Conservation (phyloP, 2,797 vertebrate genomes). For the Petrocephalus schoutedeni region DNA sequence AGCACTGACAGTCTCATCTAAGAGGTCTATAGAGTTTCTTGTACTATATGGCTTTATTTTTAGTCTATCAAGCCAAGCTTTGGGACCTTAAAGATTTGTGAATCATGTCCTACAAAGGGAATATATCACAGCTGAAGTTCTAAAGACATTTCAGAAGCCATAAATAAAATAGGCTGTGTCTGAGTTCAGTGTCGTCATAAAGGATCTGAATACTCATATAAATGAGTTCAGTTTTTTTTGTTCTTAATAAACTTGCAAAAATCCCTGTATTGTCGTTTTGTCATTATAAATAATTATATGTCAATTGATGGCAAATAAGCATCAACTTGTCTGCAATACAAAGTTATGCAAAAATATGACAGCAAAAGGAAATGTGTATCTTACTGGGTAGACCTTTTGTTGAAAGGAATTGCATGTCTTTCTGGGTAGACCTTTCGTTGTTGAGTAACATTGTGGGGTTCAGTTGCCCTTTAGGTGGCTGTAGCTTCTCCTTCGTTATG, state of each 20-base stretch:
- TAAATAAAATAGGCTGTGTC: background rate
- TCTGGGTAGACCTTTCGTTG: background rate
- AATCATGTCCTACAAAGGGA: background rate
- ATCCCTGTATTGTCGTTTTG: background rate
- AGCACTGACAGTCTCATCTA: background rate
- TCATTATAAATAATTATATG: background rate
- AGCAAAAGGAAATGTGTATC: background rate
- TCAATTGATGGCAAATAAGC: background rate
- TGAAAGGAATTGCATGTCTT: background rate
- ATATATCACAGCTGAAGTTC: background rate
- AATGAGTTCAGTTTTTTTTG: background rate
- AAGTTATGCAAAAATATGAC: background rate
- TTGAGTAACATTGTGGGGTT: background rate
- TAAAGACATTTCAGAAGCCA: background rate
- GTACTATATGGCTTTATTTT: background rate
- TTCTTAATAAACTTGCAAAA: background rate
- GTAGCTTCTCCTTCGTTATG: conserved; percentile 15
- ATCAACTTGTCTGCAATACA: background rate
- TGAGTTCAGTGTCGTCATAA: background rate
- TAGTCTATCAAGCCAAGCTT: background rate
- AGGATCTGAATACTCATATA: background rate
- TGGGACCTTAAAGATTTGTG: background rate
- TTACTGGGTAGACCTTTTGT: background rate
- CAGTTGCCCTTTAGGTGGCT: background rate
- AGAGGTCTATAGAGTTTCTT: background rate